These are phyloP conservation scores for Drosophila pseudotakahashii DNA, from an alignment of 2,888 invertebrate genomes.

Conservation along the genomic window DNA sequence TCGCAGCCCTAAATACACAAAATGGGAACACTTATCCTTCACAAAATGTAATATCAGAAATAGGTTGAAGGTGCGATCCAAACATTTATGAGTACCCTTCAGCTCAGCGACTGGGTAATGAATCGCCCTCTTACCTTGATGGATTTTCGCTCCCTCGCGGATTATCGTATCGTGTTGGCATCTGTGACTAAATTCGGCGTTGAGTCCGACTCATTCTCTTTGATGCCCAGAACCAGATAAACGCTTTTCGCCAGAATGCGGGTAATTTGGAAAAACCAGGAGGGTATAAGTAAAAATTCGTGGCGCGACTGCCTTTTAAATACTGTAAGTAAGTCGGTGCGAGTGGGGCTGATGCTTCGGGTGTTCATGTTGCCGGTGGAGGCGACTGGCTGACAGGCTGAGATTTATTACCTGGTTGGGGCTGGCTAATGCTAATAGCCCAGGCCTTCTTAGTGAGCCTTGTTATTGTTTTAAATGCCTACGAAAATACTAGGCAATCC, in stretches of 20 bases:
- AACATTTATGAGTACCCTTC: too few relatives aligned
- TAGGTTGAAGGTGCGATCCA: too few relatives aligned
- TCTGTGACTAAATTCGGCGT: slow-evolving; percentile 1
- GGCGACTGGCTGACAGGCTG: slow-evolving; percentile 60
- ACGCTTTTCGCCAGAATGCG: slow-evolving; percentile 39
- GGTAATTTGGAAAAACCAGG: slow-evolving; percentile 51
- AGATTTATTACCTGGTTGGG: slow-evolving; percentile 69
- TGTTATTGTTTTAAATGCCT: slow-evolving; percentile 58
- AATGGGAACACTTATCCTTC: too few relatives aligned
- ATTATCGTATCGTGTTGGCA: too few relatives aligned
- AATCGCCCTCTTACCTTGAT: too few relatives aligned
- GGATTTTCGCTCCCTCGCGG: too few relatives aligned
- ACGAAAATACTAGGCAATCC: slow-evolving; percentile 42
- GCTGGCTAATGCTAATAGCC: slow-evolving; percentile 60
- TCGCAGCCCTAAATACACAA: too few relatives aligned
- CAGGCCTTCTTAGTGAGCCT: slow-evolving; percentile 34
- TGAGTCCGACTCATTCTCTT: slow-evolving; percentile 1
- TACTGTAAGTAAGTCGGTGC: slow-evolving; percentile 40
- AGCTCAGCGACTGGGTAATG: too few relatives aligned
- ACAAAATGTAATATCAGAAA: too few relatives aligned
- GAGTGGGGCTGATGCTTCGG: slow-evolving; percentile 14
- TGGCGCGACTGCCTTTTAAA: slow-evolving; percentile 33
- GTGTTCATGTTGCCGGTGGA: slow-evolving; percentile 22
- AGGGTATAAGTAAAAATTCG: slow-evolving; percentile 10
- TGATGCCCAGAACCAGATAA: slow-evolving; percentile 48